Conservation (phyloP, 2,888 invertebrate species). For the Formica aserva region DNA sequence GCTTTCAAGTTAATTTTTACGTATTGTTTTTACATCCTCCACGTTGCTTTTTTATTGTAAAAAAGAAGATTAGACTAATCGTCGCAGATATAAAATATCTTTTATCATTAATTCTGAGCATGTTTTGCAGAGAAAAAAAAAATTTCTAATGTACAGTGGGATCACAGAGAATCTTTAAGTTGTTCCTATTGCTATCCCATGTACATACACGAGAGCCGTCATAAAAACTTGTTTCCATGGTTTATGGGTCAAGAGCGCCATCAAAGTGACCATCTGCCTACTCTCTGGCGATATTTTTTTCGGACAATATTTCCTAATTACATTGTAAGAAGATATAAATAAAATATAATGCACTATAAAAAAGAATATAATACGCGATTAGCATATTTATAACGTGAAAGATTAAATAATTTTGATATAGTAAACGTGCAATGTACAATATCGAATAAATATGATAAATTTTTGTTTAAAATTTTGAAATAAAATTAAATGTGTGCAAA, state of each 20-base stretch:
- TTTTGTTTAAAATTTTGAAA: not conserved
- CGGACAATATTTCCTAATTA: constrained; percentile 10
- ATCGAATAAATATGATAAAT: constrained; percentile 3
- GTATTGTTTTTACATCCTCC: constrained; percentile 10
- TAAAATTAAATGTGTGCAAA: not conserved
- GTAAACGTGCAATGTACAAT: not conserved
- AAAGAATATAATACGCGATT: not conserved
- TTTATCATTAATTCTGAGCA: constrained; percentile 47
- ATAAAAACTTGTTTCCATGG: constrained; percentile 80
- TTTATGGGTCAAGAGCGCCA: constrained; percentile 79
- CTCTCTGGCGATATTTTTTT: constrained; percentile 10
- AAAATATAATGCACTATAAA: not conserved
- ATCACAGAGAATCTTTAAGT: constrained; percentile 49
- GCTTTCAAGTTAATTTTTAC: constrained; percentile 56
- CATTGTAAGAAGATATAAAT: constrained; percentile 10
- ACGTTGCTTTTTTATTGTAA: not conserved
- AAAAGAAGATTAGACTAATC: constrained; percentile 52
- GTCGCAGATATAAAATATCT: constrained; percentile 48
- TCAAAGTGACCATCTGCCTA: constrained; percentile 63
- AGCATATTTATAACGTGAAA: not conserved
- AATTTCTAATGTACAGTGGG: constrained; percentile 54
- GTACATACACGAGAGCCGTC: constrained; percentile 62
- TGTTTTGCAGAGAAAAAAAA: constrained; percentile 61
- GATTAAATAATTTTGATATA: constrained; percentile 3
- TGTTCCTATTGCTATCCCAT: constrained; percentile 47